phyloP scores from a whole-genome alignment of 2,888 invertebrate species.

The Odontocolon sp. region DNA sequence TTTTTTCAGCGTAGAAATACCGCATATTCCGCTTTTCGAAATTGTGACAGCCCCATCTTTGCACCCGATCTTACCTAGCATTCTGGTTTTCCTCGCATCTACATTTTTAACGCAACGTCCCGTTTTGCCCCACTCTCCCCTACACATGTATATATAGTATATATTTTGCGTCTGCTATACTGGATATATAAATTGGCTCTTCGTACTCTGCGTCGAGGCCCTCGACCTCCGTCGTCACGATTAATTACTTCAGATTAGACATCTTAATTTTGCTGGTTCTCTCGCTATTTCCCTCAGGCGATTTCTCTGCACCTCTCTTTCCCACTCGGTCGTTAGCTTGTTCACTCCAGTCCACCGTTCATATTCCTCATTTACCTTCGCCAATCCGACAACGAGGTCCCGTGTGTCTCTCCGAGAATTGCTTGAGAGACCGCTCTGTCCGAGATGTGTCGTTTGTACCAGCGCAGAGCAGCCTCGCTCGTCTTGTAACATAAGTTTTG shows the following conservation, averaged over 20 bases:
- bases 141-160: too few species aligned
- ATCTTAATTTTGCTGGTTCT: conserved; percentile 50
- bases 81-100: too few species aligned
- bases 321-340: conserved; percentile 25
- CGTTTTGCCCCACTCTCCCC: too few species aligned
- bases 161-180: too few species aligned
- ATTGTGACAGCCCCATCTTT: too few species aligned
- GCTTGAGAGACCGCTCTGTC: conserved; percentile 42
- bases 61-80: too few species aligned
- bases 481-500: conserved; percentile 29
- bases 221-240: conserved; percentile 42
- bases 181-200: conserved; percentile 5
- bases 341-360: conserved; percentile 20
- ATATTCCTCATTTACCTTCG: conserved; percentile 53
- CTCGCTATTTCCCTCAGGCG: conserved; percentile 32
- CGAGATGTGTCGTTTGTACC: conserved; percentile 17
- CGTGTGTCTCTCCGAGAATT: conserved; percentile 45
- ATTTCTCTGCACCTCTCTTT: conserved; percentile 35
- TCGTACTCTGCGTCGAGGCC: background rate
- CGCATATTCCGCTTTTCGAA: too few species aligned
- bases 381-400: conserved; percentile 41
- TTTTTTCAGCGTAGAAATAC: too few species aligned
- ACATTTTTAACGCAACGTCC: too few species aligned
- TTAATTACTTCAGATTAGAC: conserved; percentile 58
- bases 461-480: background rate